Base-by-base conservation (phyloP, 2,888 invertebrate genomes). In the Xanthia icteritia region DNA sequence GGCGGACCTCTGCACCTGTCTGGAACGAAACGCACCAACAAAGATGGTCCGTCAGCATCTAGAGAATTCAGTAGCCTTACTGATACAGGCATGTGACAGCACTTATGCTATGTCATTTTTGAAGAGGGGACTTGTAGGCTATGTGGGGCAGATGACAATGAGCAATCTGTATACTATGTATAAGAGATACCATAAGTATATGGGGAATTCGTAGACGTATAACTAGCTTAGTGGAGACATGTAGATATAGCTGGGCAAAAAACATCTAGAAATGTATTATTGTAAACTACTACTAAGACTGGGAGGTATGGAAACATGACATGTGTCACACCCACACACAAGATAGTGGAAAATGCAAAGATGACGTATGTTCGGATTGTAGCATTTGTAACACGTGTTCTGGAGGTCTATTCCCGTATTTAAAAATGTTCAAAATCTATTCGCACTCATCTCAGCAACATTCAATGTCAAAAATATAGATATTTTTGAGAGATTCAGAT, bases 141-240 rank as follows among this genome's bases (percentile, higher is more conserved):
- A 91, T 0, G 87, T 94, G 0, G 96, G 96, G 0, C 95, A 96
- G 68, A 93, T 93, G 87, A 95, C 96, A 0, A 91, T 96, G 90
- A 93, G 93, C 0, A 95, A 96, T 66, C 88, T 96, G 88, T 95
- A 96, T 76, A 92, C 93, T 23, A 93, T 93, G 92, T 97, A 96
- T 86, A 97, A 96, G 73, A 92, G 95, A 71, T 97, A 96, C 76
- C 95, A 97, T 92, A 97, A 97, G 82, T 97, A 96, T 91, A 94
- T 94, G 69, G 97, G 97, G 0, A 96, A 95, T 82, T 89, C 96
- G 48, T 96, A 91, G 79, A 65, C 76, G 11, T 58, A 45, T 68
- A 73, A n/a, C 23, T 31, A 17, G 51, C 15, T 31, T 61, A 11
- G 20, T 60, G 31, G 20, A 20, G 27, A 60, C 20, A 9, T 60